A percentile compares a stretch with the other conserved stretches of the same genome.
phyloP scores from a whole-genome alignment of 2,888 invertebrate genomes.

The Agonopterix heracliana region DNA sequence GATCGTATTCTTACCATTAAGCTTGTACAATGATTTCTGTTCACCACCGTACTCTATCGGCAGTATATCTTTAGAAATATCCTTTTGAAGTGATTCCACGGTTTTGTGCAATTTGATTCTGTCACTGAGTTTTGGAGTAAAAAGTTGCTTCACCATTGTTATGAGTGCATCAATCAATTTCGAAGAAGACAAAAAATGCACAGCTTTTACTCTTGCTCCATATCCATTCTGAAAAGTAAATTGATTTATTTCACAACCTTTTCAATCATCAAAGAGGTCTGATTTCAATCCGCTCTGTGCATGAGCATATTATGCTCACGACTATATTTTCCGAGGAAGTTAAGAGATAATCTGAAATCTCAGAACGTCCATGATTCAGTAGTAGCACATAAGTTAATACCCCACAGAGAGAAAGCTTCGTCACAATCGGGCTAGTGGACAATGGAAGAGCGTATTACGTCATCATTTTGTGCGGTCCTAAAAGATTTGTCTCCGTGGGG shows the following conservation, averaged over 20 bases:
- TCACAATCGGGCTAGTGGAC: conserved; percentile 13
- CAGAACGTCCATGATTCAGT: no score
- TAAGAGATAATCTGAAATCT: no score
- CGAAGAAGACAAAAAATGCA: conserved; percentile 39
- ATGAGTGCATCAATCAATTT: conserved; percentile 34
- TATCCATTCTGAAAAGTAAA: conserved; percentile 44
- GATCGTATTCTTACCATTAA: conserved; percentile 12
- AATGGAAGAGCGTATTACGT: no score
- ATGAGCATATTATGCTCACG: no score
- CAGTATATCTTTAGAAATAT: conserved; percentile 31
- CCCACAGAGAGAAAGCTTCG: no score
- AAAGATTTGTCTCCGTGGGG: no score
- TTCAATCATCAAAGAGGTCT: no score
- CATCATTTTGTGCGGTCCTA: no score
- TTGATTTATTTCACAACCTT: conserved; percentile 16
- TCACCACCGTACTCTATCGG: conserved; percentile 42
- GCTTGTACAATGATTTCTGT: conserved; percentile 19
- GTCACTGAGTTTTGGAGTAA: conserved; percentile 35
- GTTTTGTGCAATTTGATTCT: conserved; percentile 33
- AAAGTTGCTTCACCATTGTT: conserved; percentile 32
- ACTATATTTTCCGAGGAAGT: no score
- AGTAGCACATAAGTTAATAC: no score
- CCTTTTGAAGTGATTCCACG: conserved; percentile 26
- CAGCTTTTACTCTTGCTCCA: conserved; percentile 40
- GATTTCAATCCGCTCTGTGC: no score